Conservation (phyloP, 2,113 vertebrate genomes). For the Paralichthys olivaceus region DNA sequence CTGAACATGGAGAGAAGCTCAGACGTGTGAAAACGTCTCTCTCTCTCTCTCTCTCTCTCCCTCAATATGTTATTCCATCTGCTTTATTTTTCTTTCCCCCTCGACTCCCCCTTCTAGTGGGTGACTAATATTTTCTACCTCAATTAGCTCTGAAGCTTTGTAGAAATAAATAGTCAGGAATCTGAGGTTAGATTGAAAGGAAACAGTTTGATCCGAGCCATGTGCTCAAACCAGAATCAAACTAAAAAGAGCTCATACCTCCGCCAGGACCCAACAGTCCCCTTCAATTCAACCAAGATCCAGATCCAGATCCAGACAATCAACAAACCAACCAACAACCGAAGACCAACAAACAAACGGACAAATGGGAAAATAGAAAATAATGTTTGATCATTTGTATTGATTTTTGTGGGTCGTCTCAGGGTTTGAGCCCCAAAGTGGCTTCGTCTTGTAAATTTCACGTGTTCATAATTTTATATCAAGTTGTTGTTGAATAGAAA, state of each 20-base stretch:
- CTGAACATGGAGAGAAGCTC: background rate
- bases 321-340: too few relatives aligned
- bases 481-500: too few relatives aligned
- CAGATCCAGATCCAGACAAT: too few relatives aligned
- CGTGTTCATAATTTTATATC: background rate
- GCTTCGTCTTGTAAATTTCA: background rate
- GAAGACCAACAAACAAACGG: too few relatives aligned
- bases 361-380: background rate
- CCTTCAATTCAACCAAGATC: too few relatives aligned
- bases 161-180: constrained; percentile 26
- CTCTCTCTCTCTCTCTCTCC: constrained; percentile 13
- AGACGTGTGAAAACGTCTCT: background rate
- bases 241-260: background rate
- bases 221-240: constrained; percentile 39
- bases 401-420: background rate
- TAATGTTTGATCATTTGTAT: background rate
- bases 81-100: constrained; percentile 66
- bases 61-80: constrained; percentile 42
- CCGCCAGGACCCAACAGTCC: too few relatives aligned
- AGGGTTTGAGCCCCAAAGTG: too few relatives aligned
- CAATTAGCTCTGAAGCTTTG: constrained; percentile 50
- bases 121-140: constrained; percentile 80
- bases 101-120: constrained; percentile 58
- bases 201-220: constrained; percentile 48
- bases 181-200: constrained; percentile 10